Base-by-base conservation (phyloP, 2,888 invertebrate genomes). In the Unio pictorum region DNA sequence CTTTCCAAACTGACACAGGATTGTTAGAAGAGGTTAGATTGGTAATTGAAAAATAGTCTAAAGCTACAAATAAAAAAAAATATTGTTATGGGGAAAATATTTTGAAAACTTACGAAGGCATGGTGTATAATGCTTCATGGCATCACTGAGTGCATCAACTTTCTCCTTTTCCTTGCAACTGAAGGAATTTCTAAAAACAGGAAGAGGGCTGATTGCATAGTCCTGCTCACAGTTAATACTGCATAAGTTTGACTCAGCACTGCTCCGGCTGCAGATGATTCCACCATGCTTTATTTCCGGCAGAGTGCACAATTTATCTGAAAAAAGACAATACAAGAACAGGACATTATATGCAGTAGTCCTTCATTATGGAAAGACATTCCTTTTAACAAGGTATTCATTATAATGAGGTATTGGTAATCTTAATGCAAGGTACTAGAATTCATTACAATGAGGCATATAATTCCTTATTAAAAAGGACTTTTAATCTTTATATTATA, bases 251-350 rank as follows among this genome's bases (percentile, higher is more conserved):
- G 63, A 65, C 7, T 69, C 54, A 17, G 64, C 61, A 28, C 72
- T 66, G 58, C 78, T 75, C 58, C 76, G 71, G 63, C 75, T 80
- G 77, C 86, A 86, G 26, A 79, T 71, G 63, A 86, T 79, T 11
- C 78, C 81, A 4, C 85, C 85, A 73, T 86, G 72, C n/a, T 75
- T 68, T 54, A 86, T 81, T 26, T 79, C 73, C 20, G 84, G 84
- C 30, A 85, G 69, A 59, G 78, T 72, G 67, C 86, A 86, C 11
- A 78, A 64, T 60, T 81, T 75, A 64, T 84, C 84, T 83, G 76
- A 30, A 64, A 55, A 59, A 34, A 71, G 23, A 60, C 54, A 1
- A 45, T 15, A 45, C 45, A 45, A 45, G 2, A 45, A 45, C 15
- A 15, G 45, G 45, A 45, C 45, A 45, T 45, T 45, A 45, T 11